Percentiles rank a stretch among this genome's conserved stretches.
phyloP scores from a whole-genome alignment of 2,113 vertebrate genomes.

The Petaurus breviceps region DNA sequence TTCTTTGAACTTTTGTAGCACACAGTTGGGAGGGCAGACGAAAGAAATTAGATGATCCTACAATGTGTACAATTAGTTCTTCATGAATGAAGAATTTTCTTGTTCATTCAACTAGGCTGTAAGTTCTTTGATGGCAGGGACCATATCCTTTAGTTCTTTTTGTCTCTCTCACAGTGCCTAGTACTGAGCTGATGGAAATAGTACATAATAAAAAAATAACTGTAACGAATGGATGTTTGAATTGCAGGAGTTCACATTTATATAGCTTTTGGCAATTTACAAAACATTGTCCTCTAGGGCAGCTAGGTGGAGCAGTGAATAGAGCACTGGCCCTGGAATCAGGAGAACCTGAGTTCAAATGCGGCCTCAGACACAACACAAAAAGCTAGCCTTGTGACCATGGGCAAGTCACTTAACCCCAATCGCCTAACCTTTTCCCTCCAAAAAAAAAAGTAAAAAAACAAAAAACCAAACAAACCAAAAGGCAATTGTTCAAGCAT shows the following conservation, averaged over 20 bases:
- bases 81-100: background rate
- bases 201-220: background rate
- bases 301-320: too few relatives aligned
- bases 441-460: too few relatives aligned
- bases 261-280: background rate
- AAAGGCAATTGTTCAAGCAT: background rate
- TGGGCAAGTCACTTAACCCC: too few relatives aligned
- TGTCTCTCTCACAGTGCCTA: background rate
- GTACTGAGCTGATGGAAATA: background rate
- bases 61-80: background rate
- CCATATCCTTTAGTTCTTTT: background rate
- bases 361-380: too few relatives aligned
- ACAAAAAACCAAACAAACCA: too few relatives aligned
- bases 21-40: background rate
- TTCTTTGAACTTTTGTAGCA: background rate
- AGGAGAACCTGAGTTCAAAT: too few relatives aligned
- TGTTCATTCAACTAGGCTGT: background rate
- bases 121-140: background rate
- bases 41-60: background rate
- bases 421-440: too few relatives aligned
- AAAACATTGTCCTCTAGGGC: background rate
- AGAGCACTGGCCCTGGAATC: too few relatives aligned
- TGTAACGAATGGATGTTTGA: background rate
- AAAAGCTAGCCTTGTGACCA: too few relatives aligned
- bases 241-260: background rate